Percentiles rank a stretch among this genome's conserved stretches.
Evolutionary conservation across 2,797 vertebrate species (phyloP).

Genomic region (Mormyrus proboscirostris): DNA sequence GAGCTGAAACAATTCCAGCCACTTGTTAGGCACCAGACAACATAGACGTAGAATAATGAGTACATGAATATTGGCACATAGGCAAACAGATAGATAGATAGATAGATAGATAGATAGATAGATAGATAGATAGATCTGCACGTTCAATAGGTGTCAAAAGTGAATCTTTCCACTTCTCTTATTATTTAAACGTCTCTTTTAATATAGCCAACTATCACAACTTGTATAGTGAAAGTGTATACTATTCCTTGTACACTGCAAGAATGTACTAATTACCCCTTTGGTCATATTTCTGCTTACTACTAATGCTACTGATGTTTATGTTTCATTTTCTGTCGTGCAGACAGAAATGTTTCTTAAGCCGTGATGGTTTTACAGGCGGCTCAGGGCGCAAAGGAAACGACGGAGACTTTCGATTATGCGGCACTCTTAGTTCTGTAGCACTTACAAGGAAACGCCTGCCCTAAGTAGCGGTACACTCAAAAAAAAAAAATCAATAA

Average conservation of each 20-base stretch:
- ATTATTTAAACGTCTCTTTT: background rate
- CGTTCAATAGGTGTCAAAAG: background rate
- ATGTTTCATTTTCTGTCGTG: background rate
- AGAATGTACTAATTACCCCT: background rate
- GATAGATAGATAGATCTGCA: background rate
- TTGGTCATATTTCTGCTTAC: background rate
- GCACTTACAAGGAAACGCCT: slow-evolving; percentile 22
- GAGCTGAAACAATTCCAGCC: background rate
- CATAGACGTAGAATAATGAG: background rate
- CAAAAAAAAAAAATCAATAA: slow-evolving; percentile 50
- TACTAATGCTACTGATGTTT: background rate
- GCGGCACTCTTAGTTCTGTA: slow-evolving; percentile 45
- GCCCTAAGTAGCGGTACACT: slow-evolving; percentile 23
- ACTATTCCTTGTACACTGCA: background rate
- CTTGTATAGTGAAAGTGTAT: background rate
- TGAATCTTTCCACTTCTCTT: background rate
- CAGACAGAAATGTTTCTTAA: slow-evolving; percentile 15
- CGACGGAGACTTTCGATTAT: slow-evolving; percentile 35
- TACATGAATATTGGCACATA: background rate
- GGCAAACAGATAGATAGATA: background rate
- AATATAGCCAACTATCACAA: background rate
- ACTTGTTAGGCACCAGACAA: background rate
- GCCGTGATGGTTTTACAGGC: slow-evolving; percentile 31
- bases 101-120: background rate
- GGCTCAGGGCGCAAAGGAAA: slow-evolving; percentile 35